Base-by-base conservation (phyloP, 2,113 vertebrate species). In the Puntigrus tetrazona region DNA sequence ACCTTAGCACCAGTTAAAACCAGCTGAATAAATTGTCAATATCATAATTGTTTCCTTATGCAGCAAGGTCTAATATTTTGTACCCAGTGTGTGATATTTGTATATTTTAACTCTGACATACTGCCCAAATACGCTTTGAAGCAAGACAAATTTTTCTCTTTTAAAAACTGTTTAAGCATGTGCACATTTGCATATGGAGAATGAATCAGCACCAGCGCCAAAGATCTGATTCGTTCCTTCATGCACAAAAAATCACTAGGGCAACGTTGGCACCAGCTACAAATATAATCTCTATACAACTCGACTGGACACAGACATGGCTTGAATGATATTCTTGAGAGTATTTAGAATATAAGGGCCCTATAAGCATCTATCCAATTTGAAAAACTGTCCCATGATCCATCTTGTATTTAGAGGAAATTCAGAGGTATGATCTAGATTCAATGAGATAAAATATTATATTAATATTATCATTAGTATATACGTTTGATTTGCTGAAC, bases 231-330 rank as follows among this genome's bases (percentile, higher is more conserved):
- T 84, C 88, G 47, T 85, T 84, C 76, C 82, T 88, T 86, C 84
- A 87, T 79, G 87, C 1, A 87, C 90, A 74, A 92, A 92, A 89
- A 89, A 67, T 95, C 90, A 55, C 94, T 92, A 95, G 95, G 90
- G 93, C 89, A 94, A 95, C 94, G 82, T 89, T 90, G 43, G 61
- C 82, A 79, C 73, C 78, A 78, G 72, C 83, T 57, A 31, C 34
- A 67, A 81, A 83, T 77, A 50, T 57, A 50, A 86, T 84, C 84
- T 77, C 63, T 81, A 36, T 31, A 83, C 63, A 65, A 25, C 67
- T 81, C 77, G 69, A 84, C 10, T 89, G 43, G 18, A 70, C 20
- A n/a, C 8, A n/a, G 34, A 41, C 36, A 38, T n/a, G 8, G 4
- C 31, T 67, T 18, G 18, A 67, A 67, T 20, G 3, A 18, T 34